Evolutionary conservation across 2,113 vertebrate species (phyloP).

Genomic region (Salvelinus fontinalis): DNA sequence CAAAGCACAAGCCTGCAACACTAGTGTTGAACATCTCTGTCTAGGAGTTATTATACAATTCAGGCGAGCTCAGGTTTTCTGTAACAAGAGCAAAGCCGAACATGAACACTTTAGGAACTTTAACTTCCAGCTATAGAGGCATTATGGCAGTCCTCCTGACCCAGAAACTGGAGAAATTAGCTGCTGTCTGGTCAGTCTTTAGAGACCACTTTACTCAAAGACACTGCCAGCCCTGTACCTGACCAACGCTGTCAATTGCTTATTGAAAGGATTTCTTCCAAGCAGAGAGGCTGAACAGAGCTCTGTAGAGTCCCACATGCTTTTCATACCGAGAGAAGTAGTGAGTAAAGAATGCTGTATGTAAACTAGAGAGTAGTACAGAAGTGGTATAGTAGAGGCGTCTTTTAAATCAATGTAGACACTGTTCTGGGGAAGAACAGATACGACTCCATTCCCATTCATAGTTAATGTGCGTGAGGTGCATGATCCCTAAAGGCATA

Average conservation of each 20-base stretch:
- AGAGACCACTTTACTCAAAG: too few relatives aligned
- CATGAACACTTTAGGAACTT: background rate
- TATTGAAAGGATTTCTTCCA: background rate
- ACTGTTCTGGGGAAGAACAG: background rate
- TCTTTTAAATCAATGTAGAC: background rate
- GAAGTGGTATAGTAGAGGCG: background rate
- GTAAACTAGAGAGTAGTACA: background rate
- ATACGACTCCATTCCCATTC: background rate
- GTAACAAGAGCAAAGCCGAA: background rate
- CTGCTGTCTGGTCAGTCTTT: background rate
- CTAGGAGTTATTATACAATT: background rate
- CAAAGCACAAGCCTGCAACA: background rate
- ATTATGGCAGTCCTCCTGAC: background rate
- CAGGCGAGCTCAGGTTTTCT: background rate
- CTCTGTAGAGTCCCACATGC: background rate
- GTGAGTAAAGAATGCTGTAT: background rate
- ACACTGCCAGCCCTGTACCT: background rate
- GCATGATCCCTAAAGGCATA: slow-evolving; percentile 4
- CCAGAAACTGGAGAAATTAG: background rate
- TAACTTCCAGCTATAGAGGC: background rate
- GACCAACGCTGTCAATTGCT: background rate
- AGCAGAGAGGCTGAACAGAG: background rate
- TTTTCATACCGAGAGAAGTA: background rate
- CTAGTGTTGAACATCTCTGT: background rate
- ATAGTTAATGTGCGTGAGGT: background rate